Evolutionary conservation across 2,888 invertebrate species (phyloP).

Genomic region (Cerastis leucographa): DNA sequence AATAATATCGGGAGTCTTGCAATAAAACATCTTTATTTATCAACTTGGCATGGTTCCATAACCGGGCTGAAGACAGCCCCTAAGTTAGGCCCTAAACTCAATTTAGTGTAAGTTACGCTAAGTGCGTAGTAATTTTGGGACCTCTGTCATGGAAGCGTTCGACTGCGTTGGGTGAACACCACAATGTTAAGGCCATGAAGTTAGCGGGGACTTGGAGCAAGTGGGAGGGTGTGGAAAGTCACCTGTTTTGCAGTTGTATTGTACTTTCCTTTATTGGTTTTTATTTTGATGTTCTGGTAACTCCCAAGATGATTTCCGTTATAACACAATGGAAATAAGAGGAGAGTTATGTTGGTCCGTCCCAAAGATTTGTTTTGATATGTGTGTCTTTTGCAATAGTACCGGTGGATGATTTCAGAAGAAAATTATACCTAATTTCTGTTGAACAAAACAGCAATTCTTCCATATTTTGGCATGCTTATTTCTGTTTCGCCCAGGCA

Average conservation of each 20-base stretch:
- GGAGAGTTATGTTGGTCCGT: background rate
- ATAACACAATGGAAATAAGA: background rate
- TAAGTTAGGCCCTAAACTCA: slow-evolving; percentile 63
- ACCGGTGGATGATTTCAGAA: background rate
- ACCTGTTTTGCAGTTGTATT: background rate
- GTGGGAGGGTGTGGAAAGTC: background rate
- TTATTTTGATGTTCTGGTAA: background rate
- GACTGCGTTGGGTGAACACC: slow-evolving; percentile 47
- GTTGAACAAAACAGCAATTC: background rate
- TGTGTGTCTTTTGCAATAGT: background rate
- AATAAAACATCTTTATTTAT: slow-evolving; percentile 65
- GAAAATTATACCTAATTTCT: background rate
- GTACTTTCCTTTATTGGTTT: background rate
- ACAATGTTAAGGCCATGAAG: slow-evolving; percentile 32
- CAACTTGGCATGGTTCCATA: slow-evolving; percentile 62
- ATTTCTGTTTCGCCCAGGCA: too few relatives aligned
- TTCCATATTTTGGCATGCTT: too few relatives aligned
- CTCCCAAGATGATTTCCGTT: background rate
- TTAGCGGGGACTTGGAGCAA: background rate
- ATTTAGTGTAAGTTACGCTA: slow-evolving; percentile 64
- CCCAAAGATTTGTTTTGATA: background rate
- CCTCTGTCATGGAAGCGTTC: slow-evolving; percentile 56
- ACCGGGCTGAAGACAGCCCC: slow-evolving; percentile 30
- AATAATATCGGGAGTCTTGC: slow-evolving; percentile 38
- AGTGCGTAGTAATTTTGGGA: slow-evolving; percentile 67